These are phyloP conservation scores for Scolopax bukidnonensis DNA, from an alignment of 2,797 vertebrate genomes.

Conservation along the genomic window DNA sequence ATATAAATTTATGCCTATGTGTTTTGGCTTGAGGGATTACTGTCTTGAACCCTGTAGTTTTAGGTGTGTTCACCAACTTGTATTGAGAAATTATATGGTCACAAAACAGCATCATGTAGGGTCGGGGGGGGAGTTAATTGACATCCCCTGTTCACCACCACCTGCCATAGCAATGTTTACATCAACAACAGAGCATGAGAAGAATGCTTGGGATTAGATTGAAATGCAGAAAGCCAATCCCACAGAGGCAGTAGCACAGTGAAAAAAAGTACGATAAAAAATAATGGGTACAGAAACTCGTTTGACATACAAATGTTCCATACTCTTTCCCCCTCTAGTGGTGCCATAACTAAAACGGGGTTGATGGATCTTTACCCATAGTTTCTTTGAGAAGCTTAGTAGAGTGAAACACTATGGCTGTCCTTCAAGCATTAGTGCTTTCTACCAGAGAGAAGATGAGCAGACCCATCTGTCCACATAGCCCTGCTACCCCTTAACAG, in stretches of 20 bases:
- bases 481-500: neutral
- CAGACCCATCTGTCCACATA: neutral
- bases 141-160: neutral
- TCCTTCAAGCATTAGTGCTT: neutral
- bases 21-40: neutral
- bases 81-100: neutral
- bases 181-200: neutral
- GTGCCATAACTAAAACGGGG: neutral
- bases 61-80: neutral
- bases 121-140: neutral
- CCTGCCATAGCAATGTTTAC: neutral
- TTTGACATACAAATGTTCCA: neutral
- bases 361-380: neutral
- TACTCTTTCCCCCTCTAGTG: conserved; percentile 37
- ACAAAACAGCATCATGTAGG: neutral
- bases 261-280: neutral
- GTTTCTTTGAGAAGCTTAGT: neutral
- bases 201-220: neutral
- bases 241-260: neutral
- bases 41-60: neutral
- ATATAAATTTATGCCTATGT: neutral
- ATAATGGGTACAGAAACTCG: neutral
- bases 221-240: neutral
- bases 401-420: neutral
- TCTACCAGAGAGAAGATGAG: neutral